A percentile compares a stretch with the other conserved stretches of the same genome.
phyloP scores from a whole-genome alignment of 2,113 vertebrate genomes.

The Bubo blakistoni region DNA sequence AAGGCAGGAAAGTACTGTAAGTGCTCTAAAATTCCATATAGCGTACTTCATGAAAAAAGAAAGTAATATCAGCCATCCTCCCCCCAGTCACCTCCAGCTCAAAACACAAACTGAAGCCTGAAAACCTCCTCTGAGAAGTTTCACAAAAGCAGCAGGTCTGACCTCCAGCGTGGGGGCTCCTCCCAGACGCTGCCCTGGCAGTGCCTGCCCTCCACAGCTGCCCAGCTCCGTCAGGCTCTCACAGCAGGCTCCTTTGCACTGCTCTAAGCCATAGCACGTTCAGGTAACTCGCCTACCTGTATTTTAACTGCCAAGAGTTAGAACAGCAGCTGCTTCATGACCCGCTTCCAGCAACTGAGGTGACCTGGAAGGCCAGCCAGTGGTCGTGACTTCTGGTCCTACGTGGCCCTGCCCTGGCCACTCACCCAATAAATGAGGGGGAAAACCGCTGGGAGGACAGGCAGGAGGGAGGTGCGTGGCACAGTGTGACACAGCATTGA shows the following conservation, averaged over 20 bases:
- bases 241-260: not conserved
- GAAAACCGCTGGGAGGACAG: not conserved
- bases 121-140: not conserved
- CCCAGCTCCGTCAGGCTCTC: not conserved
- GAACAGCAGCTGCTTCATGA: rapidly evolving
- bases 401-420: not conserved
- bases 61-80: not conserved
- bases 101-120: not conserved
- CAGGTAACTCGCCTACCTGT: not conserved
- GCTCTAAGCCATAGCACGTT: rapidly evolving
- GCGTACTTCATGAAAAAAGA: not conserved
- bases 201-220: not conserved
- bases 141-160: not conserved
- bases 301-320: not conserved
- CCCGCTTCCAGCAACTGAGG: not conserved
- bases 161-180: rapidly evolving
- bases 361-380: not conserved
- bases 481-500: not conserved
- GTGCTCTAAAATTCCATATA: not conserved
- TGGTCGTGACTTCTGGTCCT: not conserved
- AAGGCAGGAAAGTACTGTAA: not conserved
- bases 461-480: not conserved
- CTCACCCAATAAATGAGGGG: not conserved
- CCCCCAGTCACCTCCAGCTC: not conserved
- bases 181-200: not conserved